Conservation (phyloP, 2,113 vertebrate genomes). For the Protobothrops mucrosquamatus region DNA sequence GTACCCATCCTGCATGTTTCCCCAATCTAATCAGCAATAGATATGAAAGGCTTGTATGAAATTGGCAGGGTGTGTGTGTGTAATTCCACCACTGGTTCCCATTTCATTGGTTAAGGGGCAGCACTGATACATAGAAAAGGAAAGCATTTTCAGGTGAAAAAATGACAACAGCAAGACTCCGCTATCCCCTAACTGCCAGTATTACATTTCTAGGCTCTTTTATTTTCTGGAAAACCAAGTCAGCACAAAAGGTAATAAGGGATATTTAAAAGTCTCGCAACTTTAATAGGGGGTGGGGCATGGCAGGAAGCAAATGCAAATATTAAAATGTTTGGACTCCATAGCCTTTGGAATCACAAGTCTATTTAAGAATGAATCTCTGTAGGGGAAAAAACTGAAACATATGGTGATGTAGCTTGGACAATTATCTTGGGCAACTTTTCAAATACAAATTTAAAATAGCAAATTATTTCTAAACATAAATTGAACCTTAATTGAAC, state of each 20-base stretch:
- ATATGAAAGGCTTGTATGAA: not conserved
- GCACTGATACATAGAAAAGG: slow-evolving; percentile 25
- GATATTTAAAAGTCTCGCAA: not conserved
- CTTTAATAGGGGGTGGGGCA: not conserved
- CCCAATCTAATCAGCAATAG: not conserved
- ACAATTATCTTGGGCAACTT: not conserved
- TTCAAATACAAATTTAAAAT: not conserved
- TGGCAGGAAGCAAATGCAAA: not conserved
- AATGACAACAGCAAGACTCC: not conserved
- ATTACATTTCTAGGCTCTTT: not conserved
- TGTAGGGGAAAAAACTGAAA: not conserved
- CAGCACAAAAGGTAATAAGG: not conserved
- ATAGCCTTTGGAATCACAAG: not conserved
- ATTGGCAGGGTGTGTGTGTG: not conserved
- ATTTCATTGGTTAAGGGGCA: not conserved
- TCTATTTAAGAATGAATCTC: not conserved
- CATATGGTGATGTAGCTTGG: accelerated
- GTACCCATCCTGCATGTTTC: not conserved
- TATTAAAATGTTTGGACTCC: accelerated
- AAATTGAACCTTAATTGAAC: slow-evolving; percentile 14
- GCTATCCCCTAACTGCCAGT: not conserved
- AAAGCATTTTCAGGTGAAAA: not conserved
- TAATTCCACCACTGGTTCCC: not conserved
- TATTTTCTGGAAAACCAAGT: not conserved
- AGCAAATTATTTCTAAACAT: not conserved